Conservation (phyloP, 2,113 vertebrate species). For the Odobenus rosmarus region DNA sequence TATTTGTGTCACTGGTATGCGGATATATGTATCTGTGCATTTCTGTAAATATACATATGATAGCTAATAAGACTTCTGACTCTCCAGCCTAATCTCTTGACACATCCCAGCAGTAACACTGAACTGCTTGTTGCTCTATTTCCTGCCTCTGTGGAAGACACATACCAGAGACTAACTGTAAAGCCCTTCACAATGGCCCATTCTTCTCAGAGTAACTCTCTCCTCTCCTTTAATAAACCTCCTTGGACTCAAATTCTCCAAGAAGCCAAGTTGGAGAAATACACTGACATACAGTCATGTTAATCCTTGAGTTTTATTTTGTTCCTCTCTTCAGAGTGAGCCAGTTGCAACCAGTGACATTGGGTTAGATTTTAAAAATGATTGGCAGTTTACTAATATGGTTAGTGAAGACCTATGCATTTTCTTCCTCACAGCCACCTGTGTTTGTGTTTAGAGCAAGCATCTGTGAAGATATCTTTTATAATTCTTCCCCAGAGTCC, state of each 20-base stretch:
- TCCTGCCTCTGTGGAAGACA: background rate
- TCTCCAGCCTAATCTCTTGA: background rate
- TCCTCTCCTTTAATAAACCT: background rate
- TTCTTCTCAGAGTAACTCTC: slow-evolving; percentile 9
- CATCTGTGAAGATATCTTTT: background rate
- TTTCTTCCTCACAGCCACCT: background rate
- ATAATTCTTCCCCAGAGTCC: background rate
- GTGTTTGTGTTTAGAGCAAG: background rate
- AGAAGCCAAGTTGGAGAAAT: background rate
- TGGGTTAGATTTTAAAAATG: background rate
- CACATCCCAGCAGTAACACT: background rate
- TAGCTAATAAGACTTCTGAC: background rate
- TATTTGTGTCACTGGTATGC: background rate
- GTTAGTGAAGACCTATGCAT: background rate
- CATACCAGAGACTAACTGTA: background rate
- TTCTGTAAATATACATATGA: background rate
- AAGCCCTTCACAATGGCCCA: background rate
- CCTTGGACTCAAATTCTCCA: background rate
- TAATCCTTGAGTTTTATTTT: slow-evolving; percentile 8
- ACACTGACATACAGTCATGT: background rate
- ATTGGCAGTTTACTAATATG: background rate
- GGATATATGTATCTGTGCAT: background rate
- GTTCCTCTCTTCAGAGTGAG: background rate
- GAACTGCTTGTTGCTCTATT: background rate
- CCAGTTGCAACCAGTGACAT: background rate